Percentiles rank a stretch among this genome's conserved stretches.
phyloP scores from a whole-genome alignment of 2,888 invertebrate genomes.

The Synanthedon andrenaeformis region DNA sequence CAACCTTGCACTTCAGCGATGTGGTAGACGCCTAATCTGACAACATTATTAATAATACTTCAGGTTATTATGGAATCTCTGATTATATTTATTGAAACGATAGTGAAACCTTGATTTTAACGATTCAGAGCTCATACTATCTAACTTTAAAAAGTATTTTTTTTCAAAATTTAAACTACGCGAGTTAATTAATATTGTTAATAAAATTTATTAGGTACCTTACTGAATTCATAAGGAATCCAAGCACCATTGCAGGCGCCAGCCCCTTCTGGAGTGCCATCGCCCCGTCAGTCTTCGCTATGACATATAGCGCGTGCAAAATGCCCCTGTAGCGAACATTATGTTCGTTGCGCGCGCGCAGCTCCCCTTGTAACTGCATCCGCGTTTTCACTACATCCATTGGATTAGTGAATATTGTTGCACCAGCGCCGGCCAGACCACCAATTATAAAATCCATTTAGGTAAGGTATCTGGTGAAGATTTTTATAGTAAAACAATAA shows the following conservation, averaged over 20 bases:
- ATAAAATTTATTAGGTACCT: slow-evolving; percentile 22
- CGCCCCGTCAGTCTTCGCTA: slow-evolving; percentile 79
- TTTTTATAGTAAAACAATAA: too few relatives aligned
- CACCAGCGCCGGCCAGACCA: slow-evolving; percentile 78
- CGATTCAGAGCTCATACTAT: too few relatives aligned
- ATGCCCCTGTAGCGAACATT: slow-evolving; percentile 75
- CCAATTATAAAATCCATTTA: slow-evolving; percentile 79
- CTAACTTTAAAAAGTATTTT: too few relatives aligned
- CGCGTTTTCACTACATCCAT: slow-evolving; percentile 90
- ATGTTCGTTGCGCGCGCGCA: slow-evolving; percentile 70
- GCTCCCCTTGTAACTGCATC: slow-evolving; percentile 85
- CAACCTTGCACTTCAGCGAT: slow-evolving; percentile 70
- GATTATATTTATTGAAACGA: too few relatives aligned
- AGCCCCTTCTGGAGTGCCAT: slow-evolving; percentile 82
- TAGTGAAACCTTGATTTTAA: too few relatives aligned
- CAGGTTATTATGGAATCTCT: too few relatives aligned
- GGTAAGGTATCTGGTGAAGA: slow-evolving; percentile 1
- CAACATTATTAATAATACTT: slow-evolving; percentile 4
- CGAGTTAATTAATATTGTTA: too few relatives aligned
- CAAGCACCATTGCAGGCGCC: slow-evolving; percentile 84
- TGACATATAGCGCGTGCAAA: slow-evolving; percentile 80
- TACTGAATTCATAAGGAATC: slow-evolving; percentile 73
- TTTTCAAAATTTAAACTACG: too few relatives aligned
- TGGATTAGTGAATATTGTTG: slow-evolving; percentile 87
- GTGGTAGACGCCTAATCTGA: slow-evolving; percentile 75